Evolutionary conservation across 2,888 invertebrate species (phyloP).

Genomic region (Drosophila austrosaltans): DNA sequence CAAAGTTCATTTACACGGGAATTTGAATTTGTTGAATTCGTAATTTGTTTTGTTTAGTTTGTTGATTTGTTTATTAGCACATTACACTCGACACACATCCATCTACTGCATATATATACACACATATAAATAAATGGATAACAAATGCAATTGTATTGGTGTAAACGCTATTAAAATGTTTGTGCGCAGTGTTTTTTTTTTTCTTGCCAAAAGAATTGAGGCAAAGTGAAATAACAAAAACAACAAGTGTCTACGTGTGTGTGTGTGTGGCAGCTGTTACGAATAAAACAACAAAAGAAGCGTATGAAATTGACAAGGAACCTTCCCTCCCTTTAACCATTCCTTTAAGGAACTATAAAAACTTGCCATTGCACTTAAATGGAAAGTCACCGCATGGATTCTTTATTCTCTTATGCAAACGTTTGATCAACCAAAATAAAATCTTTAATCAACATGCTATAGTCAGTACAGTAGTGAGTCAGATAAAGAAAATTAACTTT

Average conservation of each 20-base stretch:
- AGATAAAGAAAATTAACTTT: no score
- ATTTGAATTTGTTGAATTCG: conserved; percentile 57
- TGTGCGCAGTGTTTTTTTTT: background rate
- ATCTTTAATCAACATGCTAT: no score
- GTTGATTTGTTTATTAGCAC: conserved; percentile 68
- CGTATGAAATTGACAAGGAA: background rate
- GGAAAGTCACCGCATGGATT: no score
- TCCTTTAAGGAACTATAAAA: no score
- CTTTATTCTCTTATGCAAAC: no score
- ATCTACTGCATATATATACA: conserved; percentile 8
- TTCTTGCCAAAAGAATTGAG: conserved; percentile 10
- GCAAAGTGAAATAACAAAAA: conserved; percentile 36
- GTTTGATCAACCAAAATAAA: no score
- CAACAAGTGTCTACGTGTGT: conserved; percentile 24
- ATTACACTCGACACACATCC: conserved; percentile 23
- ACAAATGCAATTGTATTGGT: background rate
- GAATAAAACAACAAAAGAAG: conserved; percentile 7
- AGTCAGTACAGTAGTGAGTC: no score
- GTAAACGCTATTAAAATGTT: conserved; percentile 1
- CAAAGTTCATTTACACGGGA: conserved; percentile 72
- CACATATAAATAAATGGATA: conserved; percentile 15
- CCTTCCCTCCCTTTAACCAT: background rate
- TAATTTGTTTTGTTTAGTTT: conserved; percentile 71
- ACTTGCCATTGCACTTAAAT: no score
- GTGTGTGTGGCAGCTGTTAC: conserved; percentile 8